A percentile compares a stretch with the other conserved stretches of the same genome.
phyloP scores from a whole-genome alignment of 2,888 invertebrate genomes.

The Cheilosia impressa region DNA sequence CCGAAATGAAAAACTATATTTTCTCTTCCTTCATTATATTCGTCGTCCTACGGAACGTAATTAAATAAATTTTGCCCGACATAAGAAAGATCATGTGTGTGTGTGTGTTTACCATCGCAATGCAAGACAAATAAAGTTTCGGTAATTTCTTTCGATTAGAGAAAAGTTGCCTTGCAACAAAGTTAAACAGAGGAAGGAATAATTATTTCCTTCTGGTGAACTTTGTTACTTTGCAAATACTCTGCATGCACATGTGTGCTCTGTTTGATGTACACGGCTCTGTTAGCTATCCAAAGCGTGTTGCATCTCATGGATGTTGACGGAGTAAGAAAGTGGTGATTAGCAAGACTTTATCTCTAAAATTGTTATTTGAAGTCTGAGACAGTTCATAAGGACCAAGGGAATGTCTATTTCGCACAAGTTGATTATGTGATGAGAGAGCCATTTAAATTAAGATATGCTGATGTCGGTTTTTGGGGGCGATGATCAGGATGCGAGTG shows the following conservation, averaged over 20 bases:
- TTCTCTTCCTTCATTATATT: no score
- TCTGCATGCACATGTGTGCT: slow-evolving; percentile 24
- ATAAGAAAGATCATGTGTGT: neutral
- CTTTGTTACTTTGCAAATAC: slow-evolving; percentile 66
- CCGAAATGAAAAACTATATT: slow-evolving; percentile 39
- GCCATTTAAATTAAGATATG: slow-evolving; percentile 73
- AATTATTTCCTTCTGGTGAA: slow-evolving; percentile 55
- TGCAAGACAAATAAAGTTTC: slow-evolving; percentile 69
- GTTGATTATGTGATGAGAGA: slow-evolving; percentile 70
- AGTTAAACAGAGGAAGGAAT: slow-evolving; percentile 24
- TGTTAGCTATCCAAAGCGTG: neutral
- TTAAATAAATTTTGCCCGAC: slow-evolving; percentile 60
- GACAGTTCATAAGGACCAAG: slow-evolving; percentile 44
- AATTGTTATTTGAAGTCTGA: slow-evolving; percentile 59
- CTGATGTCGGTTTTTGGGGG: slow-evolving; percentile 48
- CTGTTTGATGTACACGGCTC: slow-evolving; percentile 27
- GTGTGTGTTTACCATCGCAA: slow-evolving; percentile 6
- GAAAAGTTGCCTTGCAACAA: slow-evolving; percentile 51
- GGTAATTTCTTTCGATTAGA: slow-evolving; percentile 73
- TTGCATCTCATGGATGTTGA: neutral
- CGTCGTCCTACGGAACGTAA: slow-evolving; percentile 49
- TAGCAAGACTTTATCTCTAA: slow-evolving; percentile 58
- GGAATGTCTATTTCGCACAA: slow-evolving; percentile 31
- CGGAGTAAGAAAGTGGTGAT: slow-evolving; percentile 27
- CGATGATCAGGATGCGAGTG: neutral